Conservation (phyloP, 2,797 vertebrate genomes). For the Heterohyrax brucei region DNA sequence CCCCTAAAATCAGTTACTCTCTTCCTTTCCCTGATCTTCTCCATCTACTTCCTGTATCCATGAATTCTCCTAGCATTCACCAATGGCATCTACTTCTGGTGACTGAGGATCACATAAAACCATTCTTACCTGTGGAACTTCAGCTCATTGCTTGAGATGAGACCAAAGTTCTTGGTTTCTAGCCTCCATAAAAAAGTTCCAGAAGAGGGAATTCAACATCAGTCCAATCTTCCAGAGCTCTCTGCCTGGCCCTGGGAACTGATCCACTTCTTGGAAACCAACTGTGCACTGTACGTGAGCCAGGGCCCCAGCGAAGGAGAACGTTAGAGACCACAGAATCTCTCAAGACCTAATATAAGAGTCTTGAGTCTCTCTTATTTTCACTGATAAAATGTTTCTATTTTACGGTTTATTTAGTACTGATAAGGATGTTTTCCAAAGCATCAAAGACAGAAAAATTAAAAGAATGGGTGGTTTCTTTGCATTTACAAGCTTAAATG, state of each 20-base stretch:
- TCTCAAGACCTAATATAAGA: not conserved
- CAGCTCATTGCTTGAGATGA: slow-evolving; percentile 21
- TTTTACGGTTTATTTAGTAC: slow-evolving; percentile 62
- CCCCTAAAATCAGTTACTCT: not conserved
- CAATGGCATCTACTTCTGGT: not conserved
- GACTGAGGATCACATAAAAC: not conserved
- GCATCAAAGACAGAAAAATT: slow-evolving; percentile 61
- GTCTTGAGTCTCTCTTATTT: slow-evolving; percentile 46
- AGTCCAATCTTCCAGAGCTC: slow-evolving; percentile 65
- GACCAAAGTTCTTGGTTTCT: slow-evolving; percentile 69
- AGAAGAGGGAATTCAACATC: slow-evolving; percentile 54
- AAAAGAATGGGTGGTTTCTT: slow-evolving; percentile 58
- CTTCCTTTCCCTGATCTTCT: not conserved
- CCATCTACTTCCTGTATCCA: not conserved
- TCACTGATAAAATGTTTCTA: slow-evolving; percentile 53
- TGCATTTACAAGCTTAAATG: slow-evolving; percentile 51
- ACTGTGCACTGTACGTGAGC: slow-evolving; percentile 28
- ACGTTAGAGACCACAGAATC: slow-evolving; percentile 18
- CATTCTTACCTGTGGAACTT: slow-evolving; percentile 11
- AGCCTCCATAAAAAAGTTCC: slow-evolving; percentile 36
- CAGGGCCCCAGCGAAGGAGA: not conserved
- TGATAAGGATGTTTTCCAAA: slow-evolving; percentile 67
- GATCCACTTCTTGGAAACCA: slow-evolving; percentile 66
- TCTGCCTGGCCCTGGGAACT: slow-evolving; percentile 65
- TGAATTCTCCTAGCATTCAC: not conserved